Conservation (phyloP, 1,140 invertebrate genomes). For the Pseudomyrmex pallidus region DNA sequence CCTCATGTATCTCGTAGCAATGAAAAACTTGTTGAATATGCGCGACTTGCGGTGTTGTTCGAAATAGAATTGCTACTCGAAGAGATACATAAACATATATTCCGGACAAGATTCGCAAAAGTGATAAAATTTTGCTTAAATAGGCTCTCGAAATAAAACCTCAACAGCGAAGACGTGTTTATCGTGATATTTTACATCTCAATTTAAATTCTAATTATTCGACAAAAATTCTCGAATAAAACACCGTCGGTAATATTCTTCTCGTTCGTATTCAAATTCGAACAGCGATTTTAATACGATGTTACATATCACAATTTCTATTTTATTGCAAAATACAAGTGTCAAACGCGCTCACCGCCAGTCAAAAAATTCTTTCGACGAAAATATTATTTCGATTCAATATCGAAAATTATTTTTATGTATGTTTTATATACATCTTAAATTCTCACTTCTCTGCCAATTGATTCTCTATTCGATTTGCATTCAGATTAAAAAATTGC, state of each 20-base stretch:
- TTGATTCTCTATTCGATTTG: slow-evolving; percentile 43
- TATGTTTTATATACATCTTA: neutral
- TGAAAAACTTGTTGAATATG: slow-evolving; percentile 8
- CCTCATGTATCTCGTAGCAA: neutral
- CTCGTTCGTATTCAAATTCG: neutral
- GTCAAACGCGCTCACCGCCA: slow-evolving; percentile 4
- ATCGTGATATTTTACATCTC: neutral
- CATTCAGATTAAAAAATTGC: slow-evolving; percentile 49
- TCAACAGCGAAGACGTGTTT: slow-evolving; percentile 3
- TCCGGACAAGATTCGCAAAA: neutral
- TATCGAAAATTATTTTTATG: slow-evolving; percentile 26
- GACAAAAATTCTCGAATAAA: neutral
- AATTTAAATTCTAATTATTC: neutral
- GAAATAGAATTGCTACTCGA: no score
- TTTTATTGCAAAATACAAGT: neutral
- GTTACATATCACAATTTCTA: neutral
- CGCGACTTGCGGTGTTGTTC: neutral
- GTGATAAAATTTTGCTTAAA: slow-evolving; percentile 5
- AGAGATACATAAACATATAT: neutral
- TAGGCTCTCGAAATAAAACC: neutral
- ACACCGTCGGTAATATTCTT: neutral
- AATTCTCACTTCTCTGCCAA: slow-evolving; percentile 4
- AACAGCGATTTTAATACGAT: neutral
- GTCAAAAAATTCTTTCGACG: neutral
- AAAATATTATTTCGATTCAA: slow-evolving; percentile 16